phyloP scores from a whole-genome alignment of 1,140 invertebrate species.

The Choristoneura fumiferana region DNA sequence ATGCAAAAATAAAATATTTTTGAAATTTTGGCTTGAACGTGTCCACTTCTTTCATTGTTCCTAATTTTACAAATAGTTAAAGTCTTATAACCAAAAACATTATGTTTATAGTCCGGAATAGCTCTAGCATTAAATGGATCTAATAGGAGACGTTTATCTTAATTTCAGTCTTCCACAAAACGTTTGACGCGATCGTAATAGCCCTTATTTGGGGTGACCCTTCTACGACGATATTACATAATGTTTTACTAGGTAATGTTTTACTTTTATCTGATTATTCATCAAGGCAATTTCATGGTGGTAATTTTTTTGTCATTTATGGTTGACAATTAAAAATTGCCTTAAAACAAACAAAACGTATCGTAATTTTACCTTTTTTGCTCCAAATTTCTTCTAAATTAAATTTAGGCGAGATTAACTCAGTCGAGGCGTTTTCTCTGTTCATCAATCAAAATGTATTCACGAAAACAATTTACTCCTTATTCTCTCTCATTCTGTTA shows the following conservation, averaged over 20 bases:
- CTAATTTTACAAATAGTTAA: slow-evolving; percentile 37
- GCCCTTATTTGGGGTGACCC: slow-evolving; percentile 20
- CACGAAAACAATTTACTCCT: slow-evolving; percentile 62
- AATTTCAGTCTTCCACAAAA: slow-evolving; percentile 68
- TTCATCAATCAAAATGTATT: slow-evolving; percentile 72
- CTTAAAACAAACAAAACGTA: slow-evolving; percentile 72
- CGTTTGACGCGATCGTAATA: slow-evolving; percentile 61
- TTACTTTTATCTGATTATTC: background rate
- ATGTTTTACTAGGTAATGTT: background rate
- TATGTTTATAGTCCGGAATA: slow-evolving; percentile 70
- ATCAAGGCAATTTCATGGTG: slow-evolving; percentile 27
- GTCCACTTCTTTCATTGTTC: slow-evolving; percentile 37
- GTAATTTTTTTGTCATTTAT: slow-evolving; percentile 30
- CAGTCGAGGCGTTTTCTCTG: slow-evolving; percentile 75
- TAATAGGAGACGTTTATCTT: slow-evolving; percentile 72
- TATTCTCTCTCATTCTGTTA: slow-evolving; percentile 44
- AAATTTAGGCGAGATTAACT: slow-evolving; percentile 74
- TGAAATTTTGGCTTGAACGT: background rate
- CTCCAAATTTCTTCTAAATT: slow-evolving; percentile 72
- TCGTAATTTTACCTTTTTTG: slow-evolving; percentile 57
- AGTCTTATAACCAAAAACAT: slow-evolving; percentile 63
- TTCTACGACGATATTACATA: slow-evolving; percentile 33
- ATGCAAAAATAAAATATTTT: too few species aligned
- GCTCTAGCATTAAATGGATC: slow-evolving; percentile 63
- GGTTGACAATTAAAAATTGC: background rate